Percentiles rank a stretch among this genome's conserved stretches.
These are phyloP conservation scores for Anguilla japonica DNA, from an alignment of 2,113 vertebrate genomes.

Conservation along the genomic window DNA sequence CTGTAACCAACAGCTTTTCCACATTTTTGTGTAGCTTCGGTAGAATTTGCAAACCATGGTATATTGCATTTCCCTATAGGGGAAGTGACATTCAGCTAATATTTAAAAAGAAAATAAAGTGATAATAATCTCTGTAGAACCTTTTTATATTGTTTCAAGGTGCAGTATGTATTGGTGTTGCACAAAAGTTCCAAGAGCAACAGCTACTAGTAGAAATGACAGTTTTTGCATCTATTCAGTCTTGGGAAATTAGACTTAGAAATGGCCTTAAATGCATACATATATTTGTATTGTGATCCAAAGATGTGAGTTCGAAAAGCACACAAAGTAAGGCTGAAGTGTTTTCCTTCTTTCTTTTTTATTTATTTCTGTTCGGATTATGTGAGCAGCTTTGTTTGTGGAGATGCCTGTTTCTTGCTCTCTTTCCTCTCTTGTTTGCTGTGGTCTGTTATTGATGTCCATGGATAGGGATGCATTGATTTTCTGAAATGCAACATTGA, in stretches of 20 bases:
- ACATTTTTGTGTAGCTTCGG: neutral
- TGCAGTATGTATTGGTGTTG: too few species aligned
- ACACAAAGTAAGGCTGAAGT: too few species aligned
- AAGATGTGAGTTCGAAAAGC: too few species aligned
- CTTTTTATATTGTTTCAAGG: too few species aligned
- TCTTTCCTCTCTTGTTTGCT: neutral
- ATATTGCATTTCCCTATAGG: neutral
- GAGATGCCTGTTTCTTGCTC: neutral
- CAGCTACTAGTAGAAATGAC: too few species aligned
- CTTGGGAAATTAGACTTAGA: too few species aligned
- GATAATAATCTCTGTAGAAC: too few species aligned
- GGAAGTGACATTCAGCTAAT: neutral
- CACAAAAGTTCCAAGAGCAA: too few species aligned
- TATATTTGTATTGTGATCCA: neutral
- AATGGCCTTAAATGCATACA: neutral
- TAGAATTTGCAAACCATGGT: neutral
- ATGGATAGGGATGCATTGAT: slow-evolving; percentile 8
- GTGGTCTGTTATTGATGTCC: neutral
- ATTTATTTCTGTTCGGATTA: too few species aligned
- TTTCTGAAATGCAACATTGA: slow-evolving; percentile 7
- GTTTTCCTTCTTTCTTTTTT: neutral
- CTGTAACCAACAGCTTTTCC: neutral
- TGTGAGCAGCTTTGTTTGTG: neutral
- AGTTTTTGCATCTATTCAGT: too few species aligned
- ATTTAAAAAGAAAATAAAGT: too few species aligned